Evolutionary conservation across 2,888 invertebrate genomes (phyloP).

Genomic region (Sphaerophoria taeniata): DNA sequence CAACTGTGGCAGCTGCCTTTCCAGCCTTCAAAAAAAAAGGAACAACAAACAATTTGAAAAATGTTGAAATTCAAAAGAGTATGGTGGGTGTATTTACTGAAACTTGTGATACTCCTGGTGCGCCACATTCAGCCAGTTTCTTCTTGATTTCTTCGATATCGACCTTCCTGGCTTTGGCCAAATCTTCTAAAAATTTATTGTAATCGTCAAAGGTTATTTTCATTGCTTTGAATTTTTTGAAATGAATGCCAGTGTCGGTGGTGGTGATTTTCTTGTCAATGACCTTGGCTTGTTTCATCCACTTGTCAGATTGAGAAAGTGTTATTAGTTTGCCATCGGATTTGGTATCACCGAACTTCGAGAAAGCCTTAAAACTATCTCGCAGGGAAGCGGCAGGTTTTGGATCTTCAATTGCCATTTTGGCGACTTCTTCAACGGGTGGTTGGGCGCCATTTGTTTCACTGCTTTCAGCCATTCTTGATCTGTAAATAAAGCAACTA

Average conservation of each 20-base stretch:
- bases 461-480: constrained; percentile 71
- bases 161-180: constrained; percentile 92
- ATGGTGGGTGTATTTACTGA: constrained; percentile 76
- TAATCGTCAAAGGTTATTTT: constrained; percentile 91
- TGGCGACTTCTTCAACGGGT: constrained; percentile 80
- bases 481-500: constrained; percentile 60
- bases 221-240: constrained; percentile 93
- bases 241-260: constrained; percentile 94
- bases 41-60: not conserved
- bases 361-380: constrained; percentile 90
- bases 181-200: constrained; percentile 92
- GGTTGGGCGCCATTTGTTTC: constrained; percentile 75
- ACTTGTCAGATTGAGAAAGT: constrained; percentile 95
- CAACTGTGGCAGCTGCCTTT: constrained; percentile 83
- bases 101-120: constrained; percentile 86
- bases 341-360: constrained; percentile 94
- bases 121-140: constrained; percentile 91
- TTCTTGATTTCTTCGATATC: constrained; percentile 90
- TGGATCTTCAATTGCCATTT: constrained; percentile 80
- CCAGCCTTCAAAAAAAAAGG: constrained; percentile 78
- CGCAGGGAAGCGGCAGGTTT: constrained; percentile 83
- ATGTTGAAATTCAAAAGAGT: not conserved
- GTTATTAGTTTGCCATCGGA: constrained; percentile 93
- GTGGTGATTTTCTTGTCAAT: constrained; percentile 94
- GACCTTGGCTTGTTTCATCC: constrained; percentile 95